Base-by-base conservation (phyloP, 2,888 invertebrate species). In the Chrysodeixis includens region DNA sequence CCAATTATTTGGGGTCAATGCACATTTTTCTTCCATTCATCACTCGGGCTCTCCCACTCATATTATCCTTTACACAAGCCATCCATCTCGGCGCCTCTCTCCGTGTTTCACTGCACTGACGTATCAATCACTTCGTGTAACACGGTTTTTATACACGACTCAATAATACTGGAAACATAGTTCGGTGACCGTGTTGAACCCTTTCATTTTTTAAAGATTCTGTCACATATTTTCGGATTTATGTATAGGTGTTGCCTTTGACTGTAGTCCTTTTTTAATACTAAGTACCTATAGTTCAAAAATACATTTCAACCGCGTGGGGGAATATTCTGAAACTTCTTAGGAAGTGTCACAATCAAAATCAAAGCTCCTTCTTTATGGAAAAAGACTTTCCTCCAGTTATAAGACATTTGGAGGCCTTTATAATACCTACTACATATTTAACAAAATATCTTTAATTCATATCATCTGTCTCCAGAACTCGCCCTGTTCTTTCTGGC, bases 401-500 rank as follows among this genome's bases (percentile, higher is more conserved):
- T 4, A 26, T 26, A 26, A 26, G 26, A 26, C 26, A 26, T 26
- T 26, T 26, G 6, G 26, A 26, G 26, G 26, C 3, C n/a, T n/a
- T n/a, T n/a, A n/a, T n/a, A 7, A n/a, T 6, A 10, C 9, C 32
- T 32, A 10, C n/a, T 8, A 16, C 6, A 44, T 1, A 7, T 44
- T 44, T 8, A 44, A 6, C 6, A 16, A 16, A n/a, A 2, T 12
- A 16, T 44, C 7, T 9, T 6, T 6, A 4, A 26, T 26, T 26
- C 0, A 51, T 22, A n/a, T n/a, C n/a, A n/a, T 22, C 62, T 56
- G 20, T 30, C 77, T 81, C 3, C 72, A 91, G 91, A 83, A 80
- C 35, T 81, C 85, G 1, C 86, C 91, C 0, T 71, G 88, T 52
- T 71, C 83, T 1, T 90, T 89, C 69, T 93, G 93, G 93, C 84